Conservation (phyloP, 2,113 vertebrate species). For the Terrapene triunguis region DNA sequence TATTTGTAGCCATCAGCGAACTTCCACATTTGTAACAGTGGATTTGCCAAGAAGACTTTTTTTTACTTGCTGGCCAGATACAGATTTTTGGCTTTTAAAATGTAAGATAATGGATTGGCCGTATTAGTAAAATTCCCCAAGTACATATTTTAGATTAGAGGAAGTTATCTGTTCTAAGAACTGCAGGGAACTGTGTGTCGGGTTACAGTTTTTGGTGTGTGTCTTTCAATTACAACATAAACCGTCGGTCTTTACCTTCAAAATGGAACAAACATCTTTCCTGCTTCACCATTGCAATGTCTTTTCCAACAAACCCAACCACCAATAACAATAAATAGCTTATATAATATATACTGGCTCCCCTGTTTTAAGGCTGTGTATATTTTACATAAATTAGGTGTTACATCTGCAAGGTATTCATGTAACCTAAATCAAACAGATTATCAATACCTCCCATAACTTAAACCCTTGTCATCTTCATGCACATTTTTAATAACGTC, state of each 20-base stretch:
- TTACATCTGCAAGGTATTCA: neutral
- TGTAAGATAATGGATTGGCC: neutral
- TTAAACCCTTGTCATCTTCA: neutral
- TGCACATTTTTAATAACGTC: neutral
- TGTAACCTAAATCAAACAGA: neutral
- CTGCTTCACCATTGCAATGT: neutral
- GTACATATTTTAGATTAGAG: neutral
- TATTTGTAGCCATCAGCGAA: conserved; percentile 78
- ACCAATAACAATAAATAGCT: neutral
- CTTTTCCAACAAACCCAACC: neutral
- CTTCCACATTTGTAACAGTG: conserved; percentile 80
- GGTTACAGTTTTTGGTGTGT: accelerated
- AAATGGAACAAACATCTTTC: accelerated
- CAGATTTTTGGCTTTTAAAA: neutral
- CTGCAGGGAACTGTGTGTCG: neutral
- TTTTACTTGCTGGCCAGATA: accelerated
- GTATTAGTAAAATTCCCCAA: neutral
- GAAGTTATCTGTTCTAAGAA: accelerated
- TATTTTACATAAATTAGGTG: neutral
- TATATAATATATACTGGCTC: accelerated
- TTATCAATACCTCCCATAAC: accelerated
- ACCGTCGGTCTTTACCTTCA: neutral
- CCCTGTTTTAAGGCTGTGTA: neutral
- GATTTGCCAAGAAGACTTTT: conserved; percentile 62
- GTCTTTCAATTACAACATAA: neutral